phyloP scores from a whole-genome alignment of 2,888 invertebrate species.

The Mesorhabditis belari region DNA sequence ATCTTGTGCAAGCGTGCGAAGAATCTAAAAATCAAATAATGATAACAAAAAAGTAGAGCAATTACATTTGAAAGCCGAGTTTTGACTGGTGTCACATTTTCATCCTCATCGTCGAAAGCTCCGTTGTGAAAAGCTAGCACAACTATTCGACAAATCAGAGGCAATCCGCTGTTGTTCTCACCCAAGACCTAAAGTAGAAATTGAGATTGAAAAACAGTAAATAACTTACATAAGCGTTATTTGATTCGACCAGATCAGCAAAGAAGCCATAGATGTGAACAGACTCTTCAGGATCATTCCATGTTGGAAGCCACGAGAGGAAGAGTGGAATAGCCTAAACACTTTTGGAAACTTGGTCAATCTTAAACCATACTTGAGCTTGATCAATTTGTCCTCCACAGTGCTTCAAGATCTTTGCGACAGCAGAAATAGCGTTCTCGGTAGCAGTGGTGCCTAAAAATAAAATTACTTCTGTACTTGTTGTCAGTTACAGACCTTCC shows the following conservation, averaged over 20 bases:
- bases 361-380: constrained; percentile 10
- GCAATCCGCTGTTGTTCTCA: background rate
- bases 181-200: background rate
- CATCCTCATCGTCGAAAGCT: constrained; percentile 69
- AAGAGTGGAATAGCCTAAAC: constrained; percentile 52
- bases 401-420: constrained; percentile 74
- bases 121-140: constrained; percentile 81
- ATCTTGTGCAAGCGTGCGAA: background rate
- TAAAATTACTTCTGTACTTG: constrained; percentile 63
- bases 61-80: too few species aligned
- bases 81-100: constrained; percentile 55
- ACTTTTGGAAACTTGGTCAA: background rate
- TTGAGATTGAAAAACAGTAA: background rate
- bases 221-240: constrained; percentile 64
- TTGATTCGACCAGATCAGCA: constrained; percentile 78
- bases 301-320: constrained; percentile 86
- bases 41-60: too few species aligned
- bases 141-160: constrained; percentile 12
- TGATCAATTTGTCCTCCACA: constrained; percentile 28
- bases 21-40: background rate
- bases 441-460: constrained; percentile 65
- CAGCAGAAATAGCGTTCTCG: constrained; percentile 96
- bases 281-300: constrained; percentile 90
- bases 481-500: constrained; percentile 15
- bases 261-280: constrained; percentile 89